Conservation (phyloP, 2,113 vertebrate genomes). For the Passer domesticus region DNA sequence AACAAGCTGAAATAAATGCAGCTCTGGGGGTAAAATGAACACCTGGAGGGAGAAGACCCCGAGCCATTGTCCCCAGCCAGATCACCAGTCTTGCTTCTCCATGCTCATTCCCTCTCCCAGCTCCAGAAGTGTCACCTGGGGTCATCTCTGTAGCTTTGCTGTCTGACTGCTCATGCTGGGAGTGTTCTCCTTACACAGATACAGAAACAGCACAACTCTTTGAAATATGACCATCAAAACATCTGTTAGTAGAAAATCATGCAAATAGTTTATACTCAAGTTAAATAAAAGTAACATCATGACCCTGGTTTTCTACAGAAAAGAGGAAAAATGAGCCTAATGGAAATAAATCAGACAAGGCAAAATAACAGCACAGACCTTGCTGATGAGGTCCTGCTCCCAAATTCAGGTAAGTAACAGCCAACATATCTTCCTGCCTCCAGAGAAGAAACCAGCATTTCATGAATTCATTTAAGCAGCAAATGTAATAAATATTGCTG, state of each 20-base stretch:
- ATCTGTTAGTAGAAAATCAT: background rate
- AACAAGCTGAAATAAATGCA: background rate
- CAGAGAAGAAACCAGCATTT: background rate
- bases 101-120: background rate
- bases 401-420: background rate
- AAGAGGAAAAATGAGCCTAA: background rate
- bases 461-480: background rate
- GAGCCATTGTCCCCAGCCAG: background rate
- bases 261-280: background rate
- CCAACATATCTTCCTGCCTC: background rate
- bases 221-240: background rate
- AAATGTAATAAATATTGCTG: background rate
- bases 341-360: background rate
- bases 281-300: background rate
- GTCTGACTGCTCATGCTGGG: background rate
- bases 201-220: background rate
- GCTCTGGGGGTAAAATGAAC: background rate
- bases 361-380: background rate
- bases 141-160: background rate
- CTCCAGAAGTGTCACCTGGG: background rate
- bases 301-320: background rate
- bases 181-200: background rate
- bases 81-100: background rate
- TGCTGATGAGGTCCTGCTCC: background rate
- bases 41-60: fast-evolving